Evolutionary conservation across 2,888 invertebrate genomes (phyloP).

Genomic region (Sepioteuthis lessoniana): DNA sequence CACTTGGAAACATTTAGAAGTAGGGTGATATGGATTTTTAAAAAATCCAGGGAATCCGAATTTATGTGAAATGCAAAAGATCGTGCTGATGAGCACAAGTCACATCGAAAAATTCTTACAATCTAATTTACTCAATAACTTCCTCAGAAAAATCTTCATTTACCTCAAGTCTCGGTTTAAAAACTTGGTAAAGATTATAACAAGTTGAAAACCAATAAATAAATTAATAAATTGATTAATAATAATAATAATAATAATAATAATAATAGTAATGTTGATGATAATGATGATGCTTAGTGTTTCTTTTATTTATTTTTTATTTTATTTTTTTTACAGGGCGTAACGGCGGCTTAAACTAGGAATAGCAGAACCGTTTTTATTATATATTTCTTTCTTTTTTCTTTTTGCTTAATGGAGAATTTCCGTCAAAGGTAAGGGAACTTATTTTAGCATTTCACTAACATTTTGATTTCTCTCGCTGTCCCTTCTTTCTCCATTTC

Average conservation of each 20-base stretch:
- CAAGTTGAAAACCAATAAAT: neutral
- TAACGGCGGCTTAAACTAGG: slow-evolving; percentile 16
- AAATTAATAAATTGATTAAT: neutral
- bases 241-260: too few relatives aligned
- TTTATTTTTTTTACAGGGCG: neutral
- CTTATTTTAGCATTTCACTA: neutral
- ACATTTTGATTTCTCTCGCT: neutral
- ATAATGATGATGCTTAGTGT: neutral
- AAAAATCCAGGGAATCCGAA: too few relatives aligned
- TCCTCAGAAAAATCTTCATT: too few relatives aligned
- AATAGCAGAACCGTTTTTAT: neutral
- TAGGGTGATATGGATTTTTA: too few relatives aligned
- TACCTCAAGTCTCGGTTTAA: too few relatives aligned
- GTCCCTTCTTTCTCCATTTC: neutral
- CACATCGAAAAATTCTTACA: too few relatives aligned
- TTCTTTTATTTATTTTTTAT: neutral
- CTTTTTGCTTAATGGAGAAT: neutral
- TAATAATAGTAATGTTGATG: neutral
- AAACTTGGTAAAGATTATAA: too few relatives aligned
- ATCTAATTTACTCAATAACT: too few relatives aligned
- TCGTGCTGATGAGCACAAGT: too few relatives aligned
- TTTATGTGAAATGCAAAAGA: too few relatives aligned
- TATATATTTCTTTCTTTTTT: neutral
- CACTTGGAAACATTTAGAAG: too few relatives aligned
- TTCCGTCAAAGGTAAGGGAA: neutral